Conservation (phyloP, 2,888 invertebrate genomes). For the Mesorhabditis spiculigera region DNA sequence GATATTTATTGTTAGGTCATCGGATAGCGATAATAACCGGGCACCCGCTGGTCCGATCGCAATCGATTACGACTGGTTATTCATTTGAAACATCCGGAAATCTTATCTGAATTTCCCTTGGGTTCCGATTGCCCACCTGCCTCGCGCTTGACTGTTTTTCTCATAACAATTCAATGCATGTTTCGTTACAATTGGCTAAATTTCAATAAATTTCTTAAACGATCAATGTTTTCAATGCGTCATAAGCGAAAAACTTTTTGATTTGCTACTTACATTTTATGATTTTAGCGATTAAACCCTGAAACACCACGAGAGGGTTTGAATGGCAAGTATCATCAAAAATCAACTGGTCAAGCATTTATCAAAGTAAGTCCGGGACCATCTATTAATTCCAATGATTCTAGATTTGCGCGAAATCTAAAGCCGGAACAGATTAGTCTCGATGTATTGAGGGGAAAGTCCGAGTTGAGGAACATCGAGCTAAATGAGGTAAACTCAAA, state of each 20-base stretch:
- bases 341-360: slow-evolving; percentile 93
- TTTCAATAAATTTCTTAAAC: too few relatives aligned
- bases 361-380: slow-evolving; percentile 74
- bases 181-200: too few relatives aligned
- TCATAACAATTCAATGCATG: too few relatives aligned
- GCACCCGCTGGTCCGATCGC: neutral
- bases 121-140: too few relatives aligned
- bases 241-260: too few relatives aligned
- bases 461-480: slow-evolving; percentile 93
- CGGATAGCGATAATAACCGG: slow-evolving; percentile 2
- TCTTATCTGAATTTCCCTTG: too few relatives aligned
- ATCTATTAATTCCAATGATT: neutral
- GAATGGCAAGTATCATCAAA: slow-evolving; percentile 72
- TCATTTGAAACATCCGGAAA: neutral
- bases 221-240: too few relatives aligned
- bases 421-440: slow-evolving; percentile 95
- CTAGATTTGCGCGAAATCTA: slow-evolving; percentile 94
- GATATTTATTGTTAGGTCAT: neutral
- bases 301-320: too few relatives aligned
- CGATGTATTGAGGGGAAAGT: slow-evolving; percentile 80
- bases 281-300: too few relatives aligned
- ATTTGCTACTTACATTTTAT: too few relatives aligned
- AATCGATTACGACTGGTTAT: neutral
- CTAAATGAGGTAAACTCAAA: slow-evolving; percentile 72
- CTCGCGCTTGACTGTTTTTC: too few relatives aligned